Base-by-base conservation (phyloP, 2,113 vertebrate genomes). In the Eolophus roseicapilla region DNA sequence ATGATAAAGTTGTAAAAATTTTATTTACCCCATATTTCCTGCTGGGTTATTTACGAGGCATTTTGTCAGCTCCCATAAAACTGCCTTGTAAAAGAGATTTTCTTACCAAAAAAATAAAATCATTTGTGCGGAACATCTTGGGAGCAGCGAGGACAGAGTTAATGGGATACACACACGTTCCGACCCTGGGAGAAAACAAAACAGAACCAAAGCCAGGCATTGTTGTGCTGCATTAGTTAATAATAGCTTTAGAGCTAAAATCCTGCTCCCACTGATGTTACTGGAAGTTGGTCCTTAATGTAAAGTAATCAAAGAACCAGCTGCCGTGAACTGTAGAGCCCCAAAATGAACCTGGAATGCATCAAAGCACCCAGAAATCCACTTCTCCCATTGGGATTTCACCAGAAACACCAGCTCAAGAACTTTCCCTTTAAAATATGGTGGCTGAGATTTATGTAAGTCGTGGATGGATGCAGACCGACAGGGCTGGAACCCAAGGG, bases 1-100 rank as follows among this genome's bases (percentile, higher is more conserved):
- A 97, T 97, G 94, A 97, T 97, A 96, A 97, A 97, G 96, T 86
- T 96, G 97, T 97, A 97, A 97, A 97, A 96, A 91, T 82, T 97
- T 97, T 97, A 97, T 97, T 97, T 97, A 96, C 96, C 95, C 95
- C 92, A 96, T 97, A 97, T 97, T 97, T 97, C 97, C 97, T 97
- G 97, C 97, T 97, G 97, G 96, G 97, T 97, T 97, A 97, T 97
- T 97, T 97, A 97, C 25, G 88, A 97, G 97, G 96, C 96, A 97
- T 97, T 97, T 97, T 97, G 97, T 97, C 97, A 97, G 92, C 84
- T 96, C 97, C 93, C 97, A 97, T 97, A 97, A 97, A 97, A 94
- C 97, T 97, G 97, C 96, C 97, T 97, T 97, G 84, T 97, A 97
- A 97, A 97, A 97, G 96, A 93, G 96, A 97, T 97, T 97, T 97